Evolutionary conservation across 2,888 invertebrate genomes (phyloP), one percentile per base, ranked within the genome.

Genomic region (Theretra japonica): DNA sequence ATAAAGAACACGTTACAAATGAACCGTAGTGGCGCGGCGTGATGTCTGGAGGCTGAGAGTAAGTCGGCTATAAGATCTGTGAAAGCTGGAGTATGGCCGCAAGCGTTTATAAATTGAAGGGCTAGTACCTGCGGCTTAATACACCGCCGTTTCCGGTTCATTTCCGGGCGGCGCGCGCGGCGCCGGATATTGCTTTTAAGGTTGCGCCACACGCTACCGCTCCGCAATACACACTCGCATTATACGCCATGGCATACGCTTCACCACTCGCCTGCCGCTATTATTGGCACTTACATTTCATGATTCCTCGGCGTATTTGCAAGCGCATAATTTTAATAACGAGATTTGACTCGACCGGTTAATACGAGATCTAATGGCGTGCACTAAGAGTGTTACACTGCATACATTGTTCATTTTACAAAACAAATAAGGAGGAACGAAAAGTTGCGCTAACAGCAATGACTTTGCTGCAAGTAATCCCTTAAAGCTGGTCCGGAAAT

Each of bases 151-250:
- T 94, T 95, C 95, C 95, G 94, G 91, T 95, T 95, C 94, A 95
- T 95, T 95, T 95, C 95, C 95, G 92, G 92, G 82, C 91, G 90
- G 90, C 91, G 92, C 94, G 93, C 93, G 92, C 93, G 90, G 88
- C 88, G 89, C 94, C 95, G 95, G 95, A 95, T 95, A 95, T 95
- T 95, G 95, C 94, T 94, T 95, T 94, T 94, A 94, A 94, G 94
- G 94, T 90, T 91, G 91, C 86, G 90, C 91, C 87, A 88, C 93
- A 91, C 93, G 91, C 91, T 87, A 90, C 78, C 82, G 82, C 81
- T 81, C 76, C 80, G 85, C 83, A 82, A 79, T 82, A 83, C 81
- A 80, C 80, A 79, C 80, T 79, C 78, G 79, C 80, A 76, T 80
- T 82, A 80, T 65, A 71, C 33, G 41, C 56, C 23, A 65, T 71